Conservation (phyloP, 92 coral and sea anemone genomes). For the Metridium senile region DNA sequence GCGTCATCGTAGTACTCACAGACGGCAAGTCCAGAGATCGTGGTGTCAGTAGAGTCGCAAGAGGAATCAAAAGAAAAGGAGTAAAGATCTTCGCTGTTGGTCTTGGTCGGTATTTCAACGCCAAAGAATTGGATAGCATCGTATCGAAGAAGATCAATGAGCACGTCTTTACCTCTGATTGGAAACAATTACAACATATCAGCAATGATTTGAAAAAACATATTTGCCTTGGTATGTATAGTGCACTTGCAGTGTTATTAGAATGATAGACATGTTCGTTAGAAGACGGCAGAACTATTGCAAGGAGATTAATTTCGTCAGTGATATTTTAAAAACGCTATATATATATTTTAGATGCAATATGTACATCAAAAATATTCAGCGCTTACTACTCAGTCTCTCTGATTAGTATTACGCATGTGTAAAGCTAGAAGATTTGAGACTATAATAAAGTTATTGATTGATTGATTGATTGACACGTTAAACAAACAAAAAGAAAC, state of each 20-base stretch:
- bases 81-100: conserved; percentile 67
- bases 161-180: conserved; percentile 84
- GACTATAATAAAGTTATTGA: no score
- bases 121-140: conserved; percentile 62
- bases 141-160: conserved; percentile 59
- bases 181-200: conserved; percentile 77
- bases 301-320: no score
- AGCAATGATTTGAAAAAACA: conserved; percentile 62
- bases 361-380: no score
- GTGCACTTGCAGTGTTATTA: background rate
- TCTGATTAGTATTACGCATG: no score
- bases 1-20: conserved; percentile 72
- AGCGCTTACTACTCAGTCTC: no score
- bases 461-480: no score
- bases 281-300: no score
- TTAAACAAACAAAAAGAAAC: no score
- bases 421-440: no score
- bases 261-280: background rate
- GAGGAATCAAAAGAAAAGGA: conserved; percentile 38
- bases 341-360: no score
- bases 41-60: conserved; percentile 43
- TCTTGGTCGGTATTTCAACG: conserved; percentile 76
- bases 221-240: conserved; percentile 69
- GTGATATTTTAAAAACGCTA: no score
- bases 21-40: conserved; percentile 75